These are phyloP conservation scores for Heteronetta atricapilla DNA, from an alignment of 2,113 vertebrate species.

Conservation along the genomic window DNA sequence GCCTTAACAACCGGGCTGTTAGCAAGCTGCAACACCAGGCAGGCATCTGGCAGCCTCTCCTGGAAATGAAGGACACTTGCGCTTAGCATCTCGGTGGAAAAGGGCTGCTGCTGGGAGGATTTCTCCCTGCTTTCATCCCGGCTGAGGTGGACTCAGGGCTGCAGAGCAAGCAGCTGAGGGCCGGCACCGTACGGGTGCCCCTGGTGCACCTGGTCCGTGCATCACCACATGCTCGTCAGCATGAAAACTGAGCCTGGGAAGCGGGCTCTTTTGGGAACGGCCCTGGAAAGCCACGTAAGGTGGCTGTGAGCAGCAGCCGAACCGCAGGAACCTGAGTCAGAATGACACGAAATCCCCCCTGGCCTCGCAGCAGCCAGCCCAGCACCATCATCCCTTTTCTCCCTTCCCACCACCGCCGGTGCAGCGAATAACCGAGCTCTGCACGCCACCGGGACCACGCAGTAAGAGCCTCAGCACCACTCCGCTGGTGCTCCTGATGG, in stretches of 20 bases:
- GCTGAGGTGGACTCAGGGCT: not conserved
- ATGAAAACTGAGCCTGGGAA: not conserved
- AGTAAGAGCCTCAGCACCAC: not conserved
- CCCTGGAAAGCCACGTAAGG: not conserved
- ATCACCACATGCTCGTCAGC: rapidly evolving
- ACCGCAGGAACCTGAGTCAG: not conserved
- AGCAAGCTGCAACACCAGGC: slow-evolving; percentile 4
- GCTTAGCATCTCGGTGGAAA: not conserved
- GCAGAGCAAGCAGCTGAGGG: not conserved
- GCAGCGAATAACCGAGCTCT: not conserved
- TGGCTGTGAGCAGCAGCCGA: not conserved
- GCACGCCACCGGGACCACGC: not conserved
- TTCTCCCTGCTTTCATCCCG: not conserved
- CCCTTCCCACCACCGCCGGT: not conserved
- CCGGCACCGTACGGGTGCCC: rapidly evolving
- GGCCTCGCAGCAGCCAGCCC: rapidly evolving
- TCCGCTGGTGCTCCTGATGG: too few species aligned
- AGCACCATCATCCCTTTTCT: not conserved
- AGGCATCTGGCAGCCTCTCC: not conserved
- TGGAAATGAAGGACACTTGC: not conserved
- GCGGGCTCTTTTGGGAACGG: not conserved
- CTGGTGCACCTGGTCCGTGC: not conserved
- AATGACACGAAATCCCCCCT: not conserved
- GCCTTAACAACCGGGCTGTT: not conserved
- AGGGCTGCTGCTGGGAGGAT: not conserved